Conservation (phyloP, 2,888 invertebrate genomes). For the Poecilobothrus nobilitatus region DNA sequence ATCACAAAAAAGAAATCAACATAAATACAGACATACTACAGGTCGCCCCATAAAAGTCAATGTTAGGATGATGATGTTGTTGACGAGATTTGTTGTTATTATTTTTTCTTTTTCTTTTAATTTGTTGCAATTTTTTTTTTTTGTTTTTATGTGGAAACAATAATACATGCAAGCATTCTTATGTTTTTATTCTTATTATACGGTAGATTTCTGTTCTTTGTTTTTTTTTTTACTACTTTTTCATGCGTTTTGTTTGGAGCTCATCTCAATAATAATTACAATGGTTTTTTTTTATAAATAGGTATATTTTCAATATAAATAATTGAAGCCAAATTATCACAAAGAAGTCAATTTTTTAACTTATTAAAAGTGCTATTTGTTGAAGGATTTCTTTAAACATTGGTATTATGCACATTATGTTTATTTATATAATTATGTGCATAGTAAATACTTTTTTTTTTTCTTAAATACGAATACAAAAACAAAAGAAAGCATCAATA, state of each 20-base stretch:
- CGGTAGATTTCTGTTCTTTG: neutral
- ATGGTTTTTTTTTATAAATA: neutral
- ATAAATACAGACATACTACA: neutral
- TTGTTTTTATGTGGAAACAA: neutral
- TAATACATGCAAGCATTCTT: neutral
- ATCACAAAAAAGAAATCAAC: neutral
- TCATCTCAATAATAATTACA: too few species aligned
- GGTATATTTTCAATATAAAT: neutral
- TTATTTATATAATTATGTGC: too few species aligned
- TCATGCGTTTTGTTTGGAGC: neutral
- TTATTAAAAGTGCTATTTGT: neutral
- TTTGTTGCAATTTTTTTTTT: neutral
- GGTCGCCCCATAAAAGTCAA: conserved; percentile 1
- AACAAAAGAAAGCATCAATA: too few species aligned
- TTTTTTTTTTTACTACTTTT: neutral
- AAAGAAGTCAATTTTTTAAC: neutral
- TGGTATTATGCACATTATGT: too few species aligned
- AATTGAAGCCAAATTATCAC: neutral
- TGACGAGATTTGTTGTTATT: neutral
- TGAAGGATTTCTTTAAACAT: neutral
- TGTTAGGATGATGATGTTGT: conserved; percentile 1
- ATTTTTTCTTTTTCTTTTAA: neutral
- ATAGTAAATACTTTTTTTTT: too few species aligned
- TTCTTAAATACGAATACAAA: too few species aligned
- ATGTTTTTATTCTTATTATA: neutral